Evolutionary conservation across 2,113 vertebrate genomes (phyloP).

Genomic region (Myxocyprinus asiaticus): DNA sequence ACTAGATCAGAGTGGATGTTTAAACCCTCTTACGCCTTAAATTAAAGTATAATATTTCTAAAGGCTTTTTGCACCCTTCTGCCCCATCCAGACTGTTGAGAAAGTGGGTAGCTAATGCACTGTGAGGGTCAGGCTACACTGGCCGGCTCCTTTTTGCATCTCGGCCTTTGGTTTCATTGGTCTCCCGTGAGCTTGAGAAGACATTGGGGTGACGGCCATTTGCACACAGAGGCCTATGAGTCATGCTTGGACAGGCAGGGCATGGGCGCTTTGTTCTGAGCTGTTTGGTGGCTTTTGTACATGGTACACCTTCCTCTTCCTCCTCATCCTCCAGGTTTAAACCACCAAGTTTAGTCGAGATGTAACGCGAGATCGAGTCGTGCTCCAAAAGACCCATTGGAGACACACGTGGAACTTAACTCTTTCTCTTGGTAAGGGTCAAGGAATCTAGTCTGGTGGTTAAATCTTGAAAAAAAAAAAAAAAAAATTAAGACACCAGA

Average conservation of each 20-base stretch:
- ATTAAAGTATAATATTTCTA: constrained; percentile 60
- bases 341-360: constrained; percentile 56
- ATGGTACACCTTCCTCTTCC: constrained; percentile 36
- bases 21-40: constrained; percentile 52
- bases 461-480: constrained; percentile 34
- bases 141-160: constrained; percentile 36
- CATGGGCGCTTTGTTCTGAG: constrained; percentile 46
- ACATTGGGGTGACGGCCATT: constrained; percentile 21
- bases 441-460: constrained; percentile 45
- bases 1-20: constrained; percentile 30
- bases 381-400: constrained; percentile 34
- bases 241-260: constrained; percentile 41
- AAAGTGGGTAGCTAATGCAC: constrained; percentile 49
- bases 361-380: constrained; percentile 55
- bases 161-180: constrained; percentile 10
- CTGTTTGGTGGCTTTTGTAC: constrained; percentile 59
- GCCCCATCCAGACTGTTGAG: constrained; percentile 35
- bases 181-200: constrained; percentile 18
- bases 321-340: constrained; percentile 35
- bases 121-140: constrained; percentile 56
- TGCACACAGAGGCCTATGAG: constrained; percentile 36
- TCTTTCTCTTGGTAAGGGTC: constrained; percentile 43
- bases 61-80: constrained; percentile 44
- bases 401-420: constrained; percentile 46
- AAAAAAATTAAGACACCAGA: constrained; percentile 14